phyloP scores from a whole-genome alignment of 2,888 invertebrate species.

The Cheilosia soror region DNA sequence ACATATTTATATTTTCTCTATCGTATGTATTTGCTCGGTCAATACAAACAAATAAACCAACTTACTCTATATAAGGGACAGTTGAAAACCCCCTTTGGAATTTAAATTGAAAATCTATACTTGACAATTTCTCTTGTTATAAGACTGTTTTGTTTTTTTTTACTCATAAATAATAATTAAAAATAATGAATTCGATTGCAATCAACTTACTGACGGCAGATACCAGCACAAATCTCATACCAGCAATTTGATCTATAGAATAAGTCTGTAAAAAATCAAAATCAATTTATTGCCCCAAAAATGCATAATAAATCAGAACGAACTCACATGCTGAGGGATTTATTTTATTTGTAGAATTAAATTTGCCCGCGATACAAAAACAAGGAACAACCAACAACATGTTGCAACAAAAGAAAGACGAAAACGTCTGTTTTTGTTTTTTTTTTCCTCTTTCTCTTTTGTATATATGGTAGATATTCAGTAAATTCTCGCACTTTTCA shows the following conservation, averaged over 20 bases:
- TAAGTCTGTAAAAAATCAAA: not conserved
- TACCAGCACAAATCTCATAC: not conserved
- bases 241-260: not conserved
- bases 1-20: no score
- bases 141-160: no score
- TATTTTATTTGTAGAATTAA: slow-evolving; percentile 1
- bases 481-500: slow-evolving; percentile 40
- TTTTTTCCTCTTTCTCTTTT: not conserved
- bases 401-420: not conserved
- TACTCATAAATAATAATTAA: no score
- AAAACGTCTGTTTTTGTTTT: not conserved
- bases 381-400: not conserved
- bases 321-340: not conserved
- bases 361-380: not conserved
- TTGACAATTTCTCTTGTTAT: no score
- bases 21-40: no score
- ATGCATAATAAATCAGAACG: not conserved
- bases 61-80: no score
- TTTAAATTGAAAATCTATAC: no score
- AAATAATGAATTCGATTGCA: no score
- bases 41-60: no score
- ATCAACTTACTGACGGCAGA: no score
- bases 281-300: slow-evolving; percentile 6
- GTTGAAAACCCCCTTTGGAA: no score
- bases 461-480: not conserved